Conservation (phyloP, 2,888 invertebrate species). For the Bugula neritina region DNA sequence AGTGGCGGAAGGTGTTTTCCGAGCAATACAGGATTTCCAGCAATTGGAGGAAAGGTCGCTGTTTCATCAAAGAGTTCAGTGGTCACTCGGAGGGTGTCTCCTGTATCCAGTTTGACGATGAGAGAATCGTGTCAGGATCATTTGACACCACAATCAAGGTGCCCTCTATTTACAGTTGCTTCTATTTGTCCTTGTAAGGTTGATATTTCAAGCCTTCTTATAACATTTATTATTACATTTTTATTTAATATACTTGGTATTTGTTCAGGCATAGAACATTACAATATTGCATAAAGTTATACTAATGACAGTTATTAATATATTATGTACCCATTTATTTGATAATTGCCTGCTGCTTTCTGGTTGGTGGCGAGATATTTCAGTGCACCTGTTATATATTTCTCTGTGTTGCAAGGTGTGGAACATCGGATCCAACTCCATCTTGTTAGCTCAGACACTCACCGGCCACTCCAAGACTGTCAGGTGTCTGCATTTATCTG, state of each 20-base stretch:
- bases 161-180: constrained; percentile 27
- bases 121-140: constrained; percentile 57
- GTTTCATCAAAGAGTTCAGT: constrained; percentile 57
- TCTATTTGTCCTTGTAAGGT: too few relatives aligned
- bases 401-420: constrained; percentile 49
- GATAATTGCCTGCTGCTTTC: neutral
- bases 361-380: neutral
- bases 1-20: constrained; percentile 57
- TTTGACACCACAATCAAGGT: constrained; percentile 58
- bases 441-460: constrained; percentile 57
- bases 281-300: too few relatives aligned
- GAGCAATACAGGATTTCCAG: constrained; percentile 55
- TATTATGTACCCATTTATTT: too few relatives aligned
- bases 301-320: too few relatives aligned
- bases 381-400: neutral
- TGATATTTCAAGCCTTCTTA: too few relatives aligned
- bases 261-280: too few relatives aligned
- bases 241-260: too few relatives aligned
- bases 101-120: constrained; percentile 58
- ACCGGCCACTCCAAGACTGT: constrained; percentile 58
- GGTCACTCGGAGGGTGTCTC: constrained; percentile 57
- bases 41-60: constrained; percentile 57
- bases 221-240: too few relatives aligned
- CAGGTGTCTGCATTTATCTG: constrained; percentile 55
- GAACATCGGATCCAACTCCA: constrained; percentile 57